Evolutionary conservation across 2,113 vertebrate genomes (phyloP).

Genomic region (Salvelinus namaycush): DNA sequence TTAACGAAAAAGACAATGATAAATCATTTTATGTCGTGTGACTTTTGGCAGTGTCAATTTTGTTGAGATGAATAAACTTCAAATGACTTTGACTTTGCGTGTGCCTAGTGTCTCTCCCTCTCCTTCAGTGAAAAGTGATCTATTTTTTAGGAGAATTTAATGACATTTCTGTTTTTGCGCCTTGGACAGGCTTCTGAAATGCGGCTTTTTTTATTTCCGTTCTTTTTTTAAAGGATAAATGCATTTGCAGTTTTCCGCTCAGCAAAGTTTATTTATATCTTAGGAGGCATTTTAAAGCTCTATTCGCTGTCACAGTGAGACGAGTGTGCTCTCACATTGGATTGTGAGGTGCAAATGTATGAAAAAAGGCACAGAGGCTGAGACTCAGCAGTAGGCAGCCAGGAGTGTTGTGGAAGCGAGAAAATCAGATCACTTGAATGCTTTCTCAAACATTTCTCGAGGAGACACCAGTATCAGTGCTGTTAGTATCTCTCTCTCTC

Average conservation of each 20-base stretch:
- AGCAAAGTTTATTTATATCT: constrained; percentile 73
- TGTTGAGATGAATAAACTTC: constrained; percentile 38
- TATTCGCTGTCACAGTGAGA: constrained; percentile 59
- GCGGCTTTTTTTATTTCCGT: constrained; percentile 22
- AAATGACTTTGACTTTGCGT: constrained; percentile 25
- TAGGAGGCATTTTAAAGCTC: constrained; percentile 63
- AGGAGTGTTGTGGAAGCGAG: constrained; percentile 64
- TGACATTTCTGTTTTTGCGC: constrained; percentile 52
- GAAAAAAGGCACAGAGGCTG: constrained; percentile 63
- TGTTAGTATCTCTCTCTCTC: constrained; percentile 28
- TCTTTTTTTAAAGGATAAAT: constrained; percentile 52
- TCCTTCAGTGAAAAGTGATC: constrained; percentile 49
- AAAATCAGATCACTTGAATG: constrained; percentile 67
- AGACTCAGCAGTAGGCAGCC: constrained; percentile 60
- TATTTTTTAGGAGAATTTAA: constrained; percentile 62
- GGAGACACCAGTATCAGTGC: constrained; percentile 34
- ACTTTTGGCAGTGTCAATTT: constrained; percentile 13
- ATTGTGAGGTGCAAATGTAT: constrained; percentile 77
- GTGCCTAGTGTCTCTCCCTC: constrained; percentile 31
- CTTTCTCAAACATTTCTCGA: constrained; percentile 62
- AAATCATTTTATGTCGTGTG: constrained; percentile 11
- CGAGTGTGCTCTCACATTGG: constrained; percentile 64
- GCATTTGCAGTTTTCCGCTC: constrained; percentile 66
- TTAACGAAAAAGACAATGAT: background rate
- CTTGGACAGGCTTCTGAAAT: constrained; percentile 38